Conservation (phyloP, 1,140 invertebrate species). For the Drosophila nigrodunni region DNA sequence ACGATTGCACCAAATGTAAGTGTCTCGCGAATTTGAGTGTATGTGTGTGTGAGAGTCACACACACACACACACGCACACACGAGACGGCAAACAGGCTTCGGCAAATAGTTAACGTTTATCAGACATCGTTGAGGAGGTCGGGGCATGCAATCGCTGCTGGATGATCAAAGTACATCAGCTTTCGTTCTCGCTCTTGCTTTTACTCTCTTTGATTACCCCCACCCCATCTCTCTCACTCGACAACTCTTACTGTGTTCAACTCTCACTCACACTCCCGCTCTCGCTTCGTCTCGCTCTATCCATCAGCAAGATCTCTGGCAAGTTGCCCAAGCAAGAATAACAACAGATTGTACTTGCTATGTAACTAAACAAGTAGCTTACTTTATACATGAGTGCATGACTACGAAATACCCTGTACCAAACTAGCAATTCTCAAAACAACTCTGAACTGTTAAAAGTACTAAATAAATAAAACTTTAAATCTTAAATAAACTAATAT, state of each 20-base stretch:
- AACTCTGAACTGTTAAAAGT: too few relatives aligned
- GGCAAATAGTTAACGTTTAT: conserved; percentile 25
- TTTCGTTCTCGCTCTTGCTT: not conserved
- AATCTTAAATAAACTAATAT: too few relatives aligned
- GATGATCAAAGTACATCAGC: conserved; percentile 29
- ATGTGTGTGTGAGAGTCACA: not conserved
- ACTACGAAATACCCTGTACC: not conserved
- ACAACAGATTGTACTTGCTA: not conserved
- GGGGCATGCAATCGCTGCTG: conserved; percentile 26
- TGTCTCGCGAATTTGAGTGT: not conserved
- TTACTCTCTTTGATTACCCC: not conserved
- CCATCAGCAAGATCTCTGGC: not conserved
- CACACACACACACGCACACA: not conserved
- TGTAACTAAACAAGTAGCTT: too few relatives aligned
- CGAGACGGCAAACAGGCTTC: conserved; percentile 28
- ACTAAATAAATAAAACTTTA: too few relatives aligned
- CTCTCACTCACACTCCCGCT: not conserved
- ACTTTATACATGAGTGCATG: not conserved
- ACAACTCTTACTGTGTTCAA: not conserved
- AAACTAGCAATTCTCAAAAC: too few relatives aligned
- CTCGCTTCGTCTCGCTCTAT: not conserved
- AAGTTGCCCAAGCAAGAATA: conserved; percentile 21
- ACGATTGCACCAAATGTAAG: conserved; percentile 21
- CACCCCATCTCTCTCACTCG: not conserved
- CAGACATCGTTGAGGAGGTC: conserved; percentile 31